A percentile compares a stretch with the other conserved stretches of the same genome.
phyloP scores from a whole-genome alignment of 2,888 invertebrate genomes.

The Volucella zonaria region DNA sequence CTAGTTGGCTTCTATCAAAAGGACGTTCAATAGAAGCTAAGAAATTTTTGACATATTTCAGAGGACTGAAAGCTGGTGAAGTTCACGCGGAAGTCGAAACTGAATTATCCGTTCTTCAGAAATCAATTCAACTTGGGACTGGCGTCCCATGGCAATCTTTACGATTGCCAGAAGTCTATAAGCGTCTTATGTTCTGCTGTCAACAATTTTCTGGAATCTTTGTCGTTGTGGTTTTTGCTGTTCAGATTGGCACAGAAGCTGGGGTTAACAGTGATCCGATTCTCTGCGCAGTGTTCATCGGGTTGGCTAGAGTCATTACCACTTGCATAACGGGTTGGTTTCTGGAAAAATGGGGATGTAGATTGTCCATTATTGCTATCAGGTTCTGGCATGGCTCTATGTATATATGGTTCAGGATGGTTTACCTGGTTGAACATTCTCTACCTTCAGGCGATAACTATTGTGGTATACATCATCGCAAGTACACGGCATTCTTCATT shows the following conservation, averaged over 20 bases:
- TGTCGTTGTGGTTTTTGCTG: conserved; percentile 88
- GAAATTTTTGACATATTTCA: conserved; percentile 85
- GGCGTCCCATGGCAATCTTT: too few relatives aligned
- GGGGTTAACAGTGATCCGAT: conserved; percentile 86
- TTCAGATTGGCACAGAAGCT: conserved; percentile 86
- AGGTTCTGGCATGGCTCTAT: conserved; percentile 85
- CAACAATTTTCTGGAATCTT: conserved; percentile 89
- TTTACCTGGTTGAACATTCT: conserved; percentile 77
- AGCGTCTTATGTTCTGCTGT: conserved; percentile 85
- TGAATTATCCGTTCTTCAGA: conserved; percentile 78
- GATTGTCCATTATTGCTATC: conserved; percentile 87
- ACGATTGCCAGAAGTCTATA: conserved; percentile 80
- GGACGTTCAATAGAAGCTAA: conserved; percentile 85
- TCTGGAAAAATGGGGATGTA: conserved; percentile 85
- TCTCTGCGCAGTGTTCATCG: conserved; percentile 86
- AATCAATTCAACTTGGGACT: conserved; percentile 76
- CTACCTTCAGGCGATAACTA: conserved; percentile 78
- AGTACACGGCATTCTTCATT: conserved; percentile 88
- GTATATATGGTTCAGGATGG: conserved; percentile 84
- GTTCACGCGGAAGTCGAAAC: conserved; percentile 78
- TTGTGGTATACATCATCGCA: conserved; percentile 82
- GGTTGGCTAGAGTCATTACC: conserved; percentile 85
- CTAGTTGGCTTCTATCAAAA: conserved; percentile 87
- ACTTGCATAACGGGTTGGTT: conserved; percentile 86
- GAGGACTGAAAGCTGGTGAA: conserved; percentile 83